Evolutionary conservation across 2,113 vertebrate species (phyloP).

Genomic region (Caranx melampygus): DNA sequence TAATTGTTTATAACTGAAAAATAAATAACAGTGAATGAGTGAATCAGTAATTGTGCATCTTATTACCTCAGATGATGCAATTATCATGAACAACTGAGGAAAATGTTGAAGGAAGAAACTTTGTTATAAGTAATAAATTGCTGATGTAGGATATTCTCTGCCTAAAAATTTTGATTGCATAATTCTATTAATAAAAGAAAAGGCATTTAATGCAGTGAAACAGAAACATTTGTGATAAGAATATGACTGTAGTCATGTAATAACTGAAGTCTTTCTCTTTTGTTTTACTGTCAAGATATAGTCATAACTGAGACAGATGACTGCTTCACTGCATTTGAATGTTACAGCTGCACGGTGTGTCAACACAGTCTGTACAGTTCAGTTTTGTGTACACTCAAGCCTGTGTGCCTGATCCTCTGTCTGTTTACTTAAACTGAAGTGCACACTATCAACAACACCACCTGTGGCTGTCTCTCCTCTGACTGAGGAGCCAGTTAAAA

Average conservation of each 20-base stretch:
- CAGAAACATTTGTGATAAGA: background rate
- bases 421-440: conserved; percentile 51
- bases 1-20: no score
- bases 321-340: conserved; percentile 31
- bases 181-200: background rate
- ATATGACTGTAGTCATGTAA: background rate
- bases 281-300: conserved; percentile 42
- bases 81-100: no score
- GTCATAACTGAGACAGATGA: conserved; percentile 21
- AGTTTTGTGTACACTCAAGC: conserved; percentile 32
- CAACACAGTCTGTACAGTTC: conserved; percentile 27
- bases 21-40: no score
- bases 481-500: background rate
- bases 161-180: background rate
- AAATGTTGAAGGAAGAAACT: background rate
- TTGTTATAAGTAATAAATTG: conserved; percentile 13
- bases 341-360: conserved; percentile 43
- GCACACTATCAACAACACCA: conserved; percentile 22
- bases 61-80: no score
- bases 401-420: conserved; percentile 3
- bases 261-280: conserved; percentile 6
- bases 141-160: background rate
- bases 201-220: background rate
- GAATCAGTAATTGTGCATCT: no score
- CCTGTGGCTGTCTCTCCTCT: conserved; percentile 17